phyloP scores from a whole-genome alignment of 2,888 invertebrate species.

The Nephrotoma flavescens region DNA sequence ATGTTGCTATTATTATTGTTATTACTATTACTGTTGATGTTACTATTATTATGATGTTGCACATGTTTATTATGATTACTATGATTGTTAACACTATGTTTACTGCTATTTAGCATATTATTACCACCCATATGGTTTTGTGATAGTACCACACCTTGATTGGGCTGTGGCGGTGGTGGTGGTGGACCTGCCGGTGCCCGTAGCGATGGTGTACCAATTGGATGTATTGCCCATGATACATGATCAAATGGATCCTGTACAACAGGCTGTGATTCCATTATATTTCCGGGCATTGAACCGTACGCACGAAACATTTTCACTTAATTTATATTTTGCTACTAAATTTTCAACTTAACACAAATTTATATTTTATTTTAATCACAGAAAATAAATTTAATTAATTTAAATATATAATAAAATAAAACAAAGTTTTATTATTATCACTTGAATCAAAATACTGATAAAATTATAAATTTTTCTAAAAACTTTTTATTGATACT shows the following conservation, averaged over 20 bases:
- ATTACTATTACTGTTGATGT: not conserved
- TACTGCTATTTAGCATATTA: not conserved
- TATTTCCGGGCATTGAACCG: constrained; percentile 2
- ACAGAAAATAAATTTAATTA: not conserved
- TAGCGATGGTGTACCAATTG: not conserved
- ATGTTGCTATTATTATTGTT: not conserved
- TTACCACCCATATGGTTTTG: not conserved
- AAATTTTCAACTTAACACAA: not conserved
- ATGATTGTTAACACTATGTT: not conserved
- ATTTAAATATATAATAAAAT: not conserved
- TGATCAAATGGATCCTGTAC: not conserved
- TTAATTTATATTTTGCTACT: not conserved
- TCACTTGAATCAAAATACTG: not conserved
- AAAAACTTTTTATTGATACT: not conserved
- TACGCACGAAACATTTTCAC: constrained; percentile 6
- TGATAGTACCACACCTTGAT: not conserved
- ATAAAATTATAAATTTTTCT: not conserved
- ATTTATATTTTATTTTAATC: not conserved
- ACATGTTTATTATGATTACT: not conserved
- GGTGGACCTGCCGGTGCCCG: not conserved
- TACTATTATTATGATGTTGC: not conserved
- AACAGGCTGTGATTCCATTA: not conserved
- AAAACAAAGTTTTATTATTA: not conserved
- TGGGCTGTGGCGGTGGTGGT: not conserved
- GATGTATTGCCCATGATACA: not conserved